Evolutionary conservation across 1,140 invertebrate genomes (phyloP), one percentile per base, ranked within the genome.

Genomic region (Aphis gossypii): DNA sequence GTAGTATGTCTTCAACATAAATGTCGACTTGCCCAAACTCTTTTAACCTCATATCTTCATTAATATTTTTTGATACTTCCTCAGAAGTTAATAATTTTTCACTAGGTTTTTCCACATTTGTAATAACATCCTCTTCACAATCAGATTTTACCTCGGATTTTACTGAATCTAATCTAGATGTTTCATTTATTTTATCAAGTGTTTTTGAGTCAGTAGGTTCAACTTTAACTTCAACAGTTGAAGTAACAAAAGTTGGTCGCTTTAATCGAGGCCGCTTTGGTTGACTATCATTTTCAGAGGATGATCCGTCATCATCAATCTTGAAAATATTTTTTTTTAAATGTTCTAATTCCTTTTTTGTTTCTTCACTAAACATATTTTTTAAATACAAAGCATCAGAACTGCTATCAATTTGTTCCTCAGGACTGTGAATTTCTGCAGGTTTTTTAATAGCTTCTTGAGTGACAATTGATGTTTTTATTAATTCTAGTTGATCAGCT

Each of bases 321-420:
- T 93, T 93, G 20, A 93, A 93, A 84, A 93, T 93, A 84, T 54
- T 93, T 93, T 93, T 93, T 44, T 93, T 93, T 56, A 93, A 84
- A 41, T 93, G 46, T 56, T 93, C 92, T 11, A 93, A 54, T 93
- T 93, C 68, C n/a, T 93, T 93, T 86, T 84, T 93, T 56, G 92
- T 93, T 41, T 93, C 76, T 38, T 93, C 92, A 93, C 92, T 93
- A 84, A 93, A 93, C n/a, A 83, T 46, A 84, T 54, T 83, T 56
- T 30, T 46, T 82, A 92, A 48, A 48, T 54, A 48, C 86, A 54
- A 44, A 41, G 35, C 35, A 54, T 93, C 92, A n/a, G 76, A 84
- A 56, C 35, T 84, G 23, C 18, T 84, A 51, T 86, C 82, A 44
- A 38, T 23, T 93, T 93, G 44, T 56, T 93, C 46, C 8, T 86